Evolutionary conservation across 2,888 invertebrate genomes (phyloP), one percentile per base, ranked within the genome.

Genomic region (Copidosoma aretas): DNA sequence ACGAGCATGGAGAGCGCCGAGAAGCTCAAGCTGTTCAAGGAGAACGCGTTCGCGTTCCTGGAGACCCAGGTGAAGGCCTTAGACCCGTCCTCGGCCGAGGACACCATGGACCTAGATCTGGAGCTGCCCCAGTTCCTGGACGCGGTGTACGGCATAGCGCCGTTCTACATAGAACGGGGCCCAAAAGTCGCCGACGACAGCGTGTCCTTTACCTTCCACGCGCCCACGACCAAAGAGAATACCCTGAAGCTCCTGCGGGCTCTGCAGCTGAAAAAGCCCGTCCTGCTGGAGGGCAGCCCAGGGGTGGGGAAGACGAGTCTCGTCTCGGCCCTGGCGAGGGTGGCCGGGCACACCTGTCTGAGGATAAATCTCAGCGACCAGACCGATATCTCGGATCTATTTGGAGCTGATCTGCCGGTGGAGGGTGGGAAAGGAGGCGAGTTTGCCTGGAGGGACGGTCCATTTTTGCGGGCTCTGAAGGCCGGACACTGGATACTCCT

Each of bases 241-340:
- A 90, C 93, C 0, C 86, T 94, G 71, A 89, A 97, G 70, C 82
- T 99, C 14, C 84, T 99, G 51, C 88, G 98, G 68, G 97, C 94
- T 0, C 86, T 99, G 77, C 95, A 97, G 78, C 84, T 98, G 69
- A 92, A 93, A 71, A 94, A 97, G 82, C 96, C 98, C 0, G 90
- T 99, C 68, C 87, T 99, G 64, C 84, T 99, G 21, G 99, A 99
- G 86, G 99, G 96, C 1, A 94, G 96, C 77, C 99, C 99, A 3
- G 99, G 99, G 1, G 98, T 98, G 22, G 99, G 99, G 3, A 99
- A 99, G 85, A 98, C 98, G 0, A 97, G 97, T 75, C 87, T 98
- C 65, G 93, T 99, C 1, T 90, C 91, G 64, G 96, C 96, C 32
- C 85, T 99, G 52, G 97, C 98, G 0, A 91, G 89, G 79, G 89